Conservation (phyloP, 53 echinoderm and acorn worm species). For the Zoroaster sp. region DNA sequence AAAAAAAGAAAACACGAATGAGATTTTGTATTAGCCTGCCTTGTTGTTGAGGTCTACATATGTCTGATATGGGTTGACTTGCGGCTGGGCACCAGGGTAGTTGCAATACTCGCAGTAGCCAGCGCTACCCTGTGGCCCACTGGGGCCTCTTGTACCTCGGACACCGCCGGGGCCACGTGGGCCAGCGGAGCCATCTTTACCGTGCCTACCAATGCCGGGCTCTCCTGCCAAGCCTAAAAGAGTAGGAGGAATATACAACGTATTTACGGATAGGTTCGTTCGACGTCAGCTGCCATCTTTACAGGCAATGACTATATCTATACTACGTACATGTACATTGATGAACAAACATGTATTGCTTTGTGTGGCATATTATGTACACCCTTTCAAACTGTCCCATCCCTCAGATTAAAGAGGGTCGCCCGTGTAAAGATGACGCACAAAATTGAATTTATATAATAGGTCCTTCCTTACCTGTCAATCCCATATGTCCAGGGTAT, state of each 20-base stretch:
- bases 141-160: conserved; percentile 61
- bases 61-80: conserved; percentile 29
- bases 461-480: conserved; percentile 25
- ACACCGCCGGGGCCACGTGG: conserved; percentile 2
- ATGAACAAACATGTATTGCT: no score
- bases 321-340: no score
- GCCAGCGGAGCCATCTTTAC: background rate
- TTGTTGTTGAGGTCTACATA: conserved; percentile 45
- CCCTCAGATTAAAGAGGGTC: no score
- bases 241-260: background rate
- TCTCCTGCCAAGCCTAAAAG: background rate
- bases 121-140: conserved; percentile 50
- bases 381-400: no score
- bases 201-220: background rate
- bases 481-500: conserved; percentile 24
- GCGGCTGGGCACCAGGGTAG: conserved; percentile 41
- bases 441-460: no score
- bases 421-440: no score
- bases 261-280: background rate
- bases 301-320: background rate
- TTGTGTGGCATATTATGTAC: no score
- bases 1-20: background rate
- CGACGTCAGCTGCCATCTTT: background rate
- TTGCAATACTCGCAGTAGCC: conserved; percentile 53
- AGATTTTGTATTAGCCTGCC: background rate